phyloP scores from a whole-genome alignment of 2,113 vertebrate genomes.

The Percopsis transmontana region DNA sequence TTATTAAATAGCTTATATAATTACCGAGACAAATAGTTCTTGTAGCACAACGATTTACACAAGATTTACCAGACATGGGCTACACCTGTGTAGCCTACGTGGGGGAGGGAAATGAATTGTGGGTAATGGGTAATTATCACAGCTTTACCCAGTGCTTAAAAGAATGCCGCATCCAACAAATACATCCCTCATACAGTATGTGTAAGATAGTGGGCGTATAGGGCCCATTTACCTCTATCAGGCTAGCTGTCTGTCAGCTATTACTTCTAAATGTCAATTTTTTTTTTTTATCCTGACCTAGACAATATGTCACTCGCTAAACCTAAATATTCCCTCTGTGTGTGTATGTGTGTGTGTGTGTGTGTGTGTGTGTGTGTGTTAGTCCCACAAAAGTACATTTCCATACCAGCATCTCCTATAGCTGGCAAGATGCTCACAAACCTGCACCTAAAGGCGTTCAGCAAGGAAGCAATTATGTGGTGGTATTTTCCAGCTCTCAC shows the following conservation, averaged over 20 bases:
- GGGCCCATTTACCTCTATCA: not conserved
- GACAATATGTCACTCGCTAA: constrained; percentile 9
- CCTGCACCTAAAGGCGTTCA: not conserved
- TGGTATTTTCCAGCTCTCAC: constrained; percentile 14
- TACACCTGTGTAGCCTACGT: not conserved
- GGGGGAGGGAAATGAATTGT: constrained; percentile 29
- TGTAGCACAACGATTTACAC: too few species aligned
- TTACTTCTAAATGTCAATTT: constrained; percentile 54
- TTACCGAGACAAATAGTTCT: too few species aligned
- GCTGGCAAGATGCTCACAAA: not conserved
- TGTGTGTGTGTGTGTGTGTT: constrained; percentile 16
- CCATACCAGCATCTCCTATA: not conserved
- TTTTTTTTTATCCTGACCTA: constrained; percentile 28
- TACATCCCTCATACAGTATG: not conserved
- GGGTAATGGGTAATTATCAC: constrained; percentile 10
- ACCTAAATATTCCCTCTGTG: not conserved
- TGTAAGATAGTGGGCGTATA: not conserved
- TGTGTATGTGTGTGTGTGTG: constrained; percentile 15
- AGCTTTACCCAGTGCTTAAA: too few species aligned
- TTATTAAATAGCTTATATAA: too few species aligned
- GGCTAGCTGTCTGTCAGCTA: not conserved
- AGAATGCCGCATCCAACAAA: constrained; percentile 1
- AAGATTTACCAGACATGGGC: not conserved
- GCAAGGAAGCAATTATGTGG: not conserved
- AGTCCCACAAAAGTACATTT: not conserved